Evolutionary conservation across 2,888 invertebrate species (phyloP).

Genomic region (Electrophaes corylata): DNA sequence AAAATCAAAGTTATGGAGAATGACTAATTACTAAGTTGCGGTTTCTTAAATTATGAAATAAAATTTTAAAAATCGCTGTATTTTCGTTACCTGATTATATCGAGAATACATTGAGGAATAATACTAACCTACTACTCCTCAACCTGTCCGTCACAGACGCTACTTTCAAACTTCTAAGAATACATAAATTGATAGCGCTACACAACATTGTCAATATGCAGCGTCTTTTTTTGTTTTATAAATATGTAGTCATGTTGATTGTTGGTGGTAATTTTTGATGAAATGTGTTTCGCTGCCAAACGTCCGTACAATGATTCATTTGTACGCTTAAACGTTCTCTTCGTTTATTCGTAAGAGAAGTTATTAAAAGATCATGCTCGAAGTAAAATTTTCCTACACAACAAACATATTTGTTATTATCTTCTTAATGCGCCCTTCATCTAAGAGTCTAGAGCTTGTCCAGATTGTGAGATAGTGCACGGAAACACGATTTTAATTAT

Average conservation of each 20-base stretch:
- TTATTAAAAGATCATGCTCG: neutral
- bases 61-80: too few relatives aligned
- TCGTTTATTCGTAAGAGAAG: neutral
- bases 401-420: constrained; percentile 1
- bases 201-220: constrained; percentile 40
- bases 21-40: too few relatives aligned
- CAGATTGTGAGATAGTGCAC: constrained; percentile 27
- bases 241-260: constrained; percentile 46
- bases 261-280: constrained; percentile 50
- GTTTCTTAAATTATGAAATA: too few relatives aligned
- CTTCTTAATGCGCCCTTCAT: constrained; percentile 20
- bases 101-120: too few relatives aligned
- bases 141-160: too few relatives aligned
- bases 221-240: constrained; percentile 45
- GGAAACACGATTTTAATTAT: constrained; percentile 15
- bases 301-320: constrained; percentile 54
- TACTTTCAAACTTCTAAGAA: too few relatives aligned
- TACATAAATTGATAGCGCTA: constrained; percentile 32
- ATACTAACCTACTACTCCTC: too few relatives aligned
- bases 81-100: too few relatives aligned
- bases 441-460: constrained; percentile 3
- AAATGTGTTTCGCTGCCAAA: constrained; percentile 52
- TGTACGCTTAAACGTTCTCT: neutral
- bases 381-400: neutral
- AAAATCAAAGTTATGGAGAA: too few relatives aligned